Evolutionary conservation across 2,113 vertebrate genomes (phyloP).

Genomic region (Pica pica): DNA sequence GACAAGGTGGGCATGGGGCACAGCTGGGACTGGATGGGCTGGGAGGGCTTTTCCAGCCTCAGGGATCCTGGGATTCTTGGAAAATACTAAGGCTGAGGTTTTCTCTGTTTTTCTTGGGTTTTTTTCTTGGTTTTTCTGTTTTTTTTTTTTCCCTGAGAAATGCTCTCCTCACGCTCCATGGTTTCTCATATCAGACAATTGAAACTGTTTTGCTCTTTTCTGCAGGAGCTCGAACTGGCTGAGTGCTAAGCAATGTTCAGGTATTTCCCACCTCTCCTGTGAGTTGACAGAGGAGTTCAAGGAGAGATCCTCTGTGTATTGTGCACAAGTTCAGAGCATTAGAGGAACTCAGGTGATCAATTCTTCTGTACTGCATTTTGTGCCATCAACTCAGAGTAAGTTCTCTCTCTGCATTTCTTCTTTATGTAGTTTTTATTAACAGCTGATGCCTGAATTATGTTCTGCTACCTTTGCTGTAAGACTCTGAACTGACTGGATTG

Average conservation of each 20-base stretch:
- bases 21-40: rapidly evolving
- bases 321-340: not conserved
- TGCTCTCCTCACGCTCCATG: rapidly evolving
- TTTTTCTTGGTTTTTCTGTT: not conserved
- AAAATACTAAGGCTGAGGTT: not conserved
- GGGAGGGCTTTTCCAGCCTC: not conserved
- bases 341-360: not conserved
- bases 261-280: conserved; percentile 37
- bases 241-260: conserved; percentile 27
- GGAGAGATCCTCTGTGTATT: rapidly evolving
- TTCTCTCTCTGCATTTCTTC: not conserved
- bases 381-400: not conserved
- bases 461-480: not conserved
- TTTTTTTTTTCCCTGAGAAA: not conserved
- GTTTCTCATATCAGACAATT: not conserved
- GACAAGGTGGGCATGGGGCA: not conserved
- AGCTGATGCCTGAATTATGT: not conserved
- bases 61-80: not conserved
- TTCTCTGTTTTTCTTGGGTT: not conserved
- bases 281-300: conserved; percentile 57
- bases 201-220: not conserved
- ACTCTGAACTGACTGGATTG: not conserved
- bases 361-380: not conserved
- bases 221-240: not conserved
- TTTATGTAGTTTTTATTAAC: not conserved